Base-by-base conservation (phyloP, 2,113 vertebrate genomes). In the Heliornis fulica region DNA sequence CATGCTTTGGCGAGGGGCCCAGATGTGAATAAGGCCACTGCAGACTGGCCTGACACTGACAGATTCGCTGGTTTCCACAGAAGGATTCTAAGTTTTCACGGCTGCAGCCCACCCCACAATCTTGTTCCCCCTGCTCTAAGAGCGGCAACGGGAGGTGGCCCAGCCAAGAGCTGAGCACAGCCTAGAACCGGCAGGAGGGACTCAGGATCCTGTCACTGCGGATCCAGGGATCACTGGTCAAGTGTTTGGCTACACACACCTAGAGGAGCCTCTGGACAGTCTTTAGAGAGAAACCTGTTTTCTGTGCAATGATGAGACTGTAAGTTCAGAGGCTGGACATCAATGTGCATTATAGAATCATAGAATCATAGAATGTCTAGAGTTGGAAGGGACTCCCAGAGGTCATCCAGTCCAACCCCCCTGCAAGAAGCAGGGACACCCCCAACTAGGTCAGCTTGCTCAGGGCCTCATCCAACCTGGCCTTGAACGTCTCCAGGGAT, bases 21-120 rank as follows among this genome's bases (percentile, higher is more conserved):
- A 9, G 92, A 79, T 31, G 89, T 80, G 76, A 88, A 48, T 5
- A 43, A 82, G 75, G 83, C 93, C 65, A 15, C 10, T 93, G 90
- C 95, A 85, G 83, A 2, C 80, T 8, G 46, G 83, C 87, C 90
- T 96, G 93, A 93, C 83, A 69, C 93, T 90, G 95, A 95, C 57
- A 7, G 16, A 90, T 91, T 60, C 84, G 69, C 80, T 63, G 87
- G 68, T 93, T 82, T 88, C 75, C 92, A 87, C 72, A 91, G 38
- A 61, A 90, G 53, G 28, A 82, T 25, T 86, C 29, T 10, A 46
- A 79, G 69, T 31, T 75, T 74, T 82, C 8, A 5, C 29, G 91
- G 87, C 75, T 94, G 82, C 71, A 81, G 78, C 77, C 82, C 76
- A 9, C 21, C 74, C 77, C 69, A 46, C 69, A 41, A 7, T 46